Evolutionary conservation across 2,888 invertebrate genomes (phyloP), one percentile per base, ranked within the genome.

Genomic region (Hyposoter dolosus): DNA sequence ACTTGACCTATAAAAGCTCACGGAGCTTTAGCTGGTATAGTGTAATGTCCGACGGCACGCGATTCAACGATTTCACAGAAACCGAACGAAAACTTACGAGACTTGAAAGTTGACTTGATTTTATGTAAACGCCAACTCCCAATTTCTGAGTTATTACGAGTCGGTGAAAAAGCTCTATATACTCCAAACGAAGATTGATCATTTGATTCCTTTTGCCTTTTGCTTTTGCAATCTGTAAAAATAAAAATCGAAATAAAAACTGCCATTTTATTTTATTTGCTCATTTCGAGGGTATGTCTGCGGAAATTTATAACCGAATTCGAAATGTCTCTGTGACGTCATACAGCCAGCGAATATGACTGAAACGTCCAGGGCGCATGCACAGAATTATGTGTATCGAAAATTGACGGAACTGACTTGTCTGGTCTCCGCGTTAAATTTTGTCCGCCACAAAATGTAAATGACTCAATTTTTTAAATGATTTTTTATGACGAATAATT

Each of bases 1-100:
- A 90, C 90, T 90, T 91, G 92, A 92, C 91, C 92, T 90, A 92
- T 89, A 91, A 92, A 92, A 88, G 90, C 90, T 89, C 87, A 84
- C 65, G 84, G 87, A 89, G 88, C 90, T 90, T 91, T 86, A 88
- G 83, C 43, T 45, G 23, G 45, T 63, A 32, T 85, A 79, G 75
- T 78, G 82, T 87, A 90, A 90, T 89, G 90, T 85, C 85, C 82
- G 83, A 74, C 35, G 43, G 88, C 91, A 91, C 91, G 91, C 91
- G 91, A 91, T 90, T 82, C 77, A 79, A 82, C 86, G 72, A 89
- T 87, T 88, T 72, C 68, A 69, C 75, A 74, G 1, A 28, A 74
- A 69, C 84, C 82, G 81, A 87, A 88, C 86, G 50, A 60, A 85
- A 69, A 79, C 79, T 28, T 82, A 75, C 65, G 82, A 82, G 66